Percentiles rank a stretch among this genome's conserved stretches.
phyloP scores from a whole-genome alignment of 2,888 invertebrate genomes.

The Dasypogon diadema region DNA sequence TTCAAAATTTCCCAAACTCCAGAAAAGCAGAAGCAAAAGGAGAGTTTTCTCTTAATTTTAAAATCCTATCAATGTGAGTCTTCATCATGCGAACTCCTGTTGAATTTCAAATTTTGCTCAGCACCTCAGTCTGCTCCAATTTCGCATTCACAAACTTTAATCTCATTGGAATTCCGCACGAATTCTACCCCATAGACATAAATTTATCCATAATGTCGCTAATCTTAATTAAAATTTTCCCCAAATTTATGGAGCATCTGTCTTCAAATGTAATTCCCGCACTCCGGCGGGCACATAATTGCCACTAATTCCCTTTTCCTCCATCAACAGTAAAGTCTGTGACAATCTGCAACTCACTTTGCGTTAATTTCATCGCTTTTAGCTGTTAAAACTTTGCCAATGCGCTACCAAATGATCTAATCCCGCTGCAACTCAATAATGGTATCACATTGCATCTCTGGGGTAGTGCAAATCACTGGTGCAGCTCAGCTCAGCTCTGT shows the following conservation, averaged over 20 bases:
- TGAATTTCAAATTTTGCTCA: neutral
- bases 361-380: slow-evolving; percentile 45
- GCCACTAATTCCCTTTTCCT: slow-evolving; percentile 43
- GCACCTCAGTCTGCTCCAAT: too few species aligned
- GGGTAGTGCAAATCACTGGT: slow-evolving; percentile 31
- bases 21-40: neutral
- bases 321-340: slow-evolving; percentile 43
- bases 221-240: slow-evolving; percentile 48
- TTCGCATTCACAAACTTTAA: neutral
- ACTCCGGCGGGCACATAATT: slow-evolving; percentile 18
- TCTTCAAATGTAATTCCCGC: slow-evolving; percentile 26
- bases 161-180: neutral
- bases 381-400: slow-evolving; percentile 30
- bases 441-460: slow-evolving; percentile 30
- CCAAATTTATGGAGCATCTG: slow-evolving; percentile 38
- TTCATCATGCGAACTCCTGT: neutral
- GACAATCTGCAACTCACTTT: slow-evolving; percentile 43
- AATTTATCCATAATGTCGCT: slow-evolving; percentile 14
- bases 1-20: neutral
- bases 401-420: slow-evolving; percentile 37
- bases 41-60: too few species aligned
- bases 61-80: too few species aligned
- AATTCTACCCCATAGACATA: neutral
- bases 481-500: neutral
- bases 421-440: slow-evolving; percentile 41